Conservation (phyloP, 2,113 vertebrate species). For the Cygnus buccinator region DNA sequence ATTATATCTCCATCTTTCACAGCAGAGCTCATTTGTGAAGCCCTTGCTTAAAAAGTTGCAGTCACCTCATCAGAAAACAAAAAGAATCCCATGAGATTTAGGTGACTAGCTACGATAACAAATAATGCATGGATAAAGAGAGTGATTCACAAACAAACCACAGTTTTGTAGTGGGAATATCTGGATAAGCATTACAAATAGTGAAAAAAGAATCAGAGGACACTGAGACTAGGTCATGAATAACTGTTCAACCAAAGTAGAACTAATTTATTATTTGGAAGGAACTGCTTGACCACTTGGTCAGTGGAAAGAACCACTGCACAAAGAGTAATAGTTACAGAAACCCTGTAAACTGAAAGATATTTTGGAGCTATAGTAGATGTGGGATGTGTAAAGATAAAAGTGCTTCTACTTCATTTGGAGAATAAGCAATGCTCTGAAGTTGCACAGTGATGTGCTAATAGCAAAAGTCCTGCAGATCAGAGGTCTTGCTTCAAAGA, state of each 20-base stretch:
- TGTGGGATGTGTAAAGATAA: slow-evolving; percentile 9
- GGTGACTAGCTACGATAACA: background rate
- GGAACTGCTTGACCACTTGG: background rate
- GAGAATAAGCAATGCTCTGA: background rate
- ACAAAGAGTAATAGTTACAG: background rate
- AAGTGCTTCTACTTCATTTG: background rate
- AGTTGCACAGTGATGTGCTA: background rate
- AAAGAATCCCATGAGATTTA: background rate
- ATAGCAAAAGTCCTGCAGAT: background rate
- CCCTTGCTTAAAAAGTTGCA: background rate
- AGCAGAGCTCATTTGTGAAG: slow-evolving; percentile 18
- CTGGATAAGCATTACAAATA: background rate
- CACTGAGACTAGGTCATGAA: background rate
- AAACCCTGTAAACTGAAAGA: background rate
- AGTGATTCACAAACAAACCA: background rate
- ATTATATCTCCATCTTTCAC: slow-evolving; percentile 7
- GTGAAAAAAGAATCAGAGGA: background rate
- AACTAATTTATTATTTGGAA: slow-evolving; percentile 1
- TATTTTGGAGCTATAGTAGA: slow-evolving; percentile 1
- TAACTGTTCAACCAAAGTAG: background rate
- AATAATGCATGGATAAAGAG: background rate
- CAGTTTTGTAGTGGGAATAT: background rate
- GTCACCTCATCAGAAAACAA: background rate
- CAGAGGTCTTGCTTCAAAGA: background rate
- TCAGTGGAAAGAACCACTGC: background rate